phyloP scores from a whole-genome alignment of 2,888 invertebrate genomes.

The Drosophila imparisetae region DNA sequence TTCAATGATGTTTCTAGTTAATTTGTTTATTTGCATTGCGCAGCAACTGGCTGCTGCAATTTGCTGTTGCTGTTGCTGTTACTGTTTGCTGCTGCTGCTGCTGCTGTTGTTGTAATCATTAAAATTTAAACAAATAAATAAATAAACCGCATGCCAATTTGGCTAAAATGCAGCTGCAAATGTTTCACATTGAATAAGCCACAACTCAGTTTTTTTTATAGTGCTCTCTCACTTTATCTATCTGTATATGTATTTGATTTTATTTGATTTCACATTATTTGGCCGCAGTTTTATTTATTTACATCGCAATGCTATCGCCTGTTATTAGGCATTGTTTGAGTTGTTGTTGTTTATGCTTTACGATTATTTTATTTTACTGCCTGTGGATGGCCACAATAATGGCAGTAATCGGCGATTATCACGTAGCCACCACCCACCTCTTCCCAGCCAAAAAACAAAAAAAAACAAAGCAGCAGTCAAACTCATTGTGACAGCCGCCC shows the following conservation, averaged over 20 bases:
- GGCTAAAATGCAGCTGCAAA: conserved; percentile 51
- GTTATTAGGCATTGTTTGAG: conserved; percentile 46
- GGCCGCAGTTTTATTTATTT: conserved; percentile 40
- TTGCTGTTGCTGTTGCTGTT: neutral
- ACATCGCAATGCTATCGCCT: conserved; percentile 14
- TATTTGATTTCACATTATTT: conserved; percentile 36
- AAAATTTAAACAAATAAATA: conserved; percentile 69
- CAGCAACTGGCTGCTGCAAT: conserved; percentile 27
- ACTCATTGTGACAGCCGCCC: conserved; percentile 48
- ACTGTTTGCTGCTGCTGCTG: conserved; percentile 1
- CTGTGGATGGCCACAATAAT: conserved; percentile 72
- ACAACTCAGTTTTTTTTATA: conserved; percentile 22
- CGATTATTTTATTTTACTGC: conserved; percentile 33
- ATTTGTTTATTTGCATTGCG: conserved; percentile 70
- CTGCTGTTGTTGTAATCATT: conserved; percentile 49
- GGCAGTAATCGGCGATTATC: conserved; percentile 69
- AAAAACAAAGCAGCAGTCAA: conserved; percentile 21
- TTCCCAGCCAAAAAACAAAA: conserved; percentile 1
- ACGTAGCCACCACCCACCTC: conserved; percentile 41
- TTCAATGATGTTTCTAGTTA: conserved; percentile 73
- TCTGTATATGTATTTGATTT: conserved; percentile 16
- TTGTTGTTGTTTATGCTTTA: conserved; percentile 28
- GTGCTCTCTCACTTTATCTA: neutral
- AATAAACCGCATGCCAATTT: conserved; percentile 61
- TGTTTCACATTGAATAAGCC: conserved; percentile 31